Evolutionary conservation across 1,140 invertebrate species (phyloP).

Genomic region (Camponotus pennsylvanicus): DNA sequence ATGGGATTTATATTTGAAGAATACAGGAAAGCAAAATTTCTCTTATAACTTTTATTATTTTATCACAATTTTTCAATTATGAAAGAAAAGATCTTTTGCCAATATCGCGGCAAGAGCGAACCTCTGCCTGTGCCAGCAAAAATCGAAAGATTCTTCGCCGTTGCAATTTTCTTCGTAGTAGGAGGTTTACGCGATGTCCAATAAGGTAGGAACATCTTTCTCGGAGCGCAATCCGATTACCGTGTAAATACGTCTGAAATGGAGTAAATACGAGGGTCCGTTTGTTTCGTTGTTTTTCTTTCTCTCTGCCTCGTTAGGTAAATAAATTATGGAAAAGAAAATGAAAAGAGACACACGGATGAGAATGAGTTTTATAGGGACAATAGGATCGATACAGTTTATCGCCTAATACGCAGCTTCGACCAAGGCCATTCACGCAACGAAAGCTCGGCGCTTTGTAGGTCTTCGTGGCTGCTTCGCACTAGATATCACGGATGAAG

Average conservation of each 20-base stretch:
- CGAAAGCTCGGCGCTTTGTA: conserved; percentile 38
- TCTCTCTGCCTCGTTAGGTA: not conserved
- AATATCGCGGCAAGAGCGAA: not conserved
- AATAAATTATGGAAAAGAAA: conserved; percentile 16
- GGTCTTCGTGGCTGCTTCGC: conserved; percentile 26
- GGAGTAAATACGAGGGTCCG: conserved; percentile 21
- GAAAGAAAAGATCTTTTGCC: not conserved
- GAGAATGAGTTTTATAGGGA: conserved; percentile 19
- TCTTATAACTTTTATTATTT: not conserved
- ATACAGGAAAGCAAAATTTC: not conserved
- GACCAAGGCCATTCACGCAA: conserved; percentile 54
- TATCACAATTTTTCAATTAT: not conserved
- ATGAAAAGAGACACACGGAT: not conserved
- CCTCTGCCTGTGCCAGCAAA: not conserved
- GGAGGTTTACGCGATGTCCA: conserved; percentile 49
- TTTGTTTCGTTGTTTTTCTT: not conserved
- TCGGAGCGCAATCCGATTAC: conserved; percentile 46
- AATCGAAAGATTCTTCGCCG: conserved; percentile 17
- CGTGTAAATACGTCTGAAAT: conserved; percentile 41
- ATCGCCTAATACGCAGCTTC: conserved; percentile 44
- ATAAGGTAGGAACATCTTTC: conserved; percentile 28
- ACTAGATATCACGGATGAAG: not conserved
- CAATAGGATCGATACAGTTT: conserved; percentile 43
- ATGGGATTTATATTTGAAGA: not conserved
- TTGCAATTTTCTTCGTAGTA: conserved; percentile 31